Evolutionary conservation across 2,888 invertebrate species (phyloP).

Genomic region (Aspidiotus destructor): DNA sequence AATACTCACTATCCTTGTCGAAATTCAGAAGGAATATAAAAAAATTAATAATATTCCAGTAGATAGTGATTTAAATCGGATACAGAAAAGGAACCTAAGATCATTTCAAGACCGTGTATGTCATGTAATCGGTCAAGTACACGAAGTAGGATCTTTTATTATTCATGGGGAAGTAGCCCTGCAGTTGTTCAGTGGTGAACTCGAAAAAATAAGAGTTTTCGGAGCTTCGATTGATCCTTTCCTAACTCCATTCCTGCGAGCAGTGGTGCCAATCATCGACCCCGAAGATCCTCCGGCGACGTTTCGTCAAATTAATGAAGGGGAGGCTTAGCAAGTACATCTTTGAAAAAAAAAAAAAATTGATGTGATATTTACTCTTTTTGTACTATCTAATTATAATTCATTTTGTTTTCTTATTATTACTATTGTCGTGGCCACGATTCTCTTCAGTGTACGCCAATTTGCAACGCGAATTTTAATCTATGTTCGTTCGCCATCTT

Average conservation of each 20-base stretch:
- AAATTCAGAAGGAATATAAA: neutral
- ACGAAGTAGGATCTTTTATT: conserved; percentile 8
- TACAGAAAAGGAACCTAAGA: neutral
- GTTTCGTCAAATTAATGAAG: too few relatives aligned
- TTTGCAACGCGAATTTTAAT: too few relatives aligned
- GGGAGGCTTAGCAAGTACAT: too few relatives aligned
- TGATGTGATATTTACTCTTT: too few relatives aligned
- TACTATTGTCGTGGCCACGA: too few relatives aligned
- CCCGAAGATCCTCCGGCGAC: too few relatives aligned
- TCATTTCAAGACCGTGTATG: neutral
- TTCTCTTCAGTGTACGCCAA: too few relatives aligned
- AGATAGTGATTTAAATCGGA: neutral
- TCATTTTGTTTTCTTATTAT: too few relatives aligned
- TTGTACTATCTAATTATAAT: too few relatives aligned
- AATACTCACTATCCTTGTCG: neutral
- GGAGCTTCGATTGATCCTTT: conserved; percentile 5
- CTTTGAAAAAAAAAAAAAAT: too few relatives aligned
- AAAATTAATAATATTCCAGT: conserved; percentile 8
- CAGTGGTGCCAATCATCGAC: neutral
- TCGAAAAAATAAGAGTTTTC: conserved; percentile 7
- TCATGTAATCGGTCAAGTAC: conserved; percentile 4
- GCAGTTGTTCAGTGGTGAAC: neutral
- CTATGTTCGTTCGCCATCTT: too few relatives aligned
- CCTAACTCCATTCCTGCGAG: conserved; percentile 6
- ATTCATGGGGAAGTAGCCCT: conserved; percentile 7